These are phyloP conservation scores for Branchinecta sandiegonensis DNA, from an alignment of 2,888 invertebrate species.

Conservation along the genomic window DNA sequence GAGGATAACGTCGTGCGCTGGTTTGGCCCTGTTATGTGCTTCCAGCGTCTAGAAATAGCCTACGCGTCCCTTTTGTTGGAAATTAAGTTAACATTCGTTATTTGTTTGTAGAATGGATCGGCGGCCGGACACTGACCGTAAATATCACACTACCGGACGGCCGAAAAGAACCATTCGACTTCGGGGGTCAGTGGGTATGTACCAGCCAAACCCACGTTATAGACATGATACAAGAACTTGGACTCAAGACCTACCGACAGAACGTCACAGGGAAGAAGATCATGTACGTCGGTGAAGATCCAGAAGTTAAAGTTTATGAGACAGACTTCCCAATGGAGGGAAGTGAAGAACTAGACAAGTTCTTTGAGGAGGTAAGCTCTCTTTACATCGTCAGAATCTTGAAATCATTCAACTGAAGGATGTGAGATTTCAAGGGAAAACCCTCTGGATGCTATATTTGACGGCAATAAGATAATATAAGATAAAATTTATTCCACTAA, in stretches of 20 bases:
- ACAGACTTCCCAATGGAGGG: slow-evolving; percentile 26
- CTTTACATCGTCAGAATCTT: background rate
- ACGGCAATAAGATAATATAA: too few species aligned
- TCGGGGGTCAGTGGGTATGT: slow-evolving; percentile 37
- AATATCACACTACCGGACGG: slow-evolving; percentile 27
- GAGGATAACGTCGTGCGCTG: too few species aligned
- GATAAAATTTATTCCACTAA: too few species aligned
- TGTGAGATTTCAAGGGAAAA: too few species aligned
- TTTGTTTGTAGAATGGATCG: slow-evolving; percentile 32
- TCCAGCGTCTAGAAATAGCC: too few species aligned
- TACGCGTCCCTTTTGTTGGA: too few species aligned
- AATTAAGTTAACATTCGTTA: too few species aligned
- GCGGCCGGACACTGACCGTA: slow-evolving; percentile 35
- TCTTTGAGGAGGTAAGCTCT: slow-evolving; percentile 3
- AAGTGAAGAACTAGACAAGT: background rate
- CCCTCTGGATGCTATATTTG: too few species aligned
- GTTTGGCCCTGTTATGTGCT: too few species aligned
- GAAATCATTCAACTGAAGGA: too few species aligned
- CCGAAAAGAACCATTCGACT: slow-evolving; percentile 31
- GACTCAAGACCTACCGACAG: slow-evolving; percentile 31
- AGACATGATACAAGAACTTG: slow-evolving; percentile 33
- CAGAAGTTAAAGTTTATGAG: slow-evolving; percentile 24
- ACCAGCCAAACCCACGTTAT: slow-evolving; percentile 34
- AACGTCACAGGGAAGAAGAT: slow-evolving; percentile 28
- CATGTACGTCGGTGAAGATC: slow-evolving; percentile 28